A percentile compares a stretch with the other conserved stretches of the same genome.
Evolutionary conservation across 2,113 vertebrate species (phyloP).

Genomic region (Onychostruthus taczanowskii): DNA sequence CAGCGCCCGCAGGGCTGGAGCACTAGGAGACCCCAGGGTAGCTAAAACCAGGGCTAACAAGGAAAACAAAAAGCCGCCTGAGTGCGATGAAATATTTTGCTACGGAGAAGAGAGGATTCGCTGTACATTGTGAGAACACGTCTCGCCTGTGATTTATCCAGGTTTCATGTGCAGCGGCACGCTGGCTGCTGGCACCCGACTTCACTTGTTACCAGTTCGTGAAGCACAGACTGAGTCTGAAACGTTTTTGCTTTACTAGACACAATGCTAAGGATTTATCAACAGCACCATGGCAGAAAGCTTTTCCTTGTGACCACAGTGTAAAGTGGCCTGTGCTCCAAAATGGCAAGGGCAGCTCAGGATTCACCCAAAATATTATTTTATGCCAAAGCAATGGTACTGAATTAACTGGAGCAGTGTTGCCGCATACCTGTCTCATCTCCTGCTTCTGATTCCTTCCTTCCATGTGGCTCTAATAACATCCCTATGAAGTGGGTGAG

Average conservation of each 20-base stretch:
- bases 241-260: constrained; percentile 4
- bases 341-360: constrained; percentile 1
- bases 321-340: neutral
- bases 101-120: neutral
- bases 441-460: neutral
- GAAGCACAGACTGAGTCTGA: neutral
- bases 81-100: neutral
- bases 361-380: constrained; percentile 9
- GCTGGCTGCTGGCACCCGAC: neutral
- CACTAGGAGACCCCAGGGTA: accelerated
- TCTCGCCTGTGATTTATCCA: neutral
- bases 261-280: neutral
- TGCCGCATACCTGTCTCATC: accelerated
- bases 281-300: neutral
- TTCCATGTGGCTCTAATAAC: neutral
- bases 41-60: neutral
- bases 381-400: neutral
- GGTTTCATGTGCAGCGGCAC: neutral
- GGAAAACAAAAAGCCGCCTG: accelerated
- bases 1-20: neutral
- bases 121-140: accelerated
- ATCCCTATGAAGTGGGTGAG: neutral
- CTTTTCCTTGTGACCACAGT: neutral
- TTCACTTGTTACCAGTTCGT: neutral
- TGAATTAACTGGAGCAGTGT: neutral